A percentile compares a stretch with the other conserved stretches of the same genome.
These are phyloP conservation scores for Alitta virens DNA, from an alignment of 2,888 invertebrate genomes.

Conservation along the genomic window DNA sequence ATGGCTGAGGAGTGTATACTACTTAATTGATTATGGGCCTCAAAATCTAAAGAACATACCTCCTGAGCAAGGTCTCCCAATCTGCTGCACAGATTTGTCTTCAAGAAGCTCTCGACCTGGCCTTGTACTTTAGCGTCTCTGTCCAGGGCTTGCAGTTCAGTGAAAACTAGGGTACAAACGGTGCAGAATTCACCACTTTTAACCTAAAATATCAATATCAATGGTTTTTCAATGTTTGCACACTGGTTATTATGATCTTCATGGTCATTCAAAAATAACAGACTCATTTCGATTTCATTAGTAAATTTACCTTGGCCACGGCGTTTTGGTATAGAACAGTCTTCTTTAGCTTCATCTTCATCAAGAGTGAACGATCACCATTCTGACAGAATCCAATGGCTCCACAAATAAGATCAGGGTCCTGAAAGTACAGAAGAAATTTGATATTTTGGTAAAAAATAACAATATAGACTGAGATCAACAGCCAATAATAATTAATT, in stretches of 20 bases:
- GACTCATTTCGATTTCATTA: background rate
- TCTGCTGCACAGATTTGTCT: constrained; percentile 20
- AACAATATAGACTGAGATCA: no score
- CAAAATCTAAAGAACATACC: no score
- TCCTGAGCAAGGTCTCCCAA: constrained; percentile 17
- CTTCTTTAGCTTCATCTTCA: constrained; percentile 18
- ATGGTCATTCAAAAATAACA: no score
- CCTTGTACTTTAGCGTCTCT: constrained; percentile 16
- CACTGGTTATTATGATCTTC: no score
- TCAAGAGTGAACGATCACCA: constrained; percentile 3
- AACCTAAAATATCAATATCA: constrained; percentile 4
- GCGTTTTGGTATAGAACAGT: constrained; percentile 13
- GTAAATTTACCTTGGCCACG: background rate
- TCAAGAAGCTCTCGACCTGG: constrained; percentile 20
- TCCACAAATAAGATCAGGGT: constrained; percentile 23
- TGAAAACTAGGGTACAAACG: constrained; percentile 19
- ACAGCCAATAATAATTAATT: no score
- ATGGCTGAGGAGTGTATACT: no score
- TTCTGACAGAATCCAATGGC: constrained; percentile 24
- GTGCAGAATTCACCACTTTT: constrained; percentile 10
- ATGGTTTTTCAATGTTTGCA: no score
- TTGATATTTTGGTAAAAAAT: no score
- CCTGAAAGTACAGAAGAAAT: constrained; percentile 15
- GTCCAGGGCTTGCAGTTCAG: constrained; percentile 22
- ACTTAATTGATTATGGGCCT: no score